phyloP scores from a whole-genome alignment of 2,113 vertebrate species.

The Isichthys henryi region DNA sequence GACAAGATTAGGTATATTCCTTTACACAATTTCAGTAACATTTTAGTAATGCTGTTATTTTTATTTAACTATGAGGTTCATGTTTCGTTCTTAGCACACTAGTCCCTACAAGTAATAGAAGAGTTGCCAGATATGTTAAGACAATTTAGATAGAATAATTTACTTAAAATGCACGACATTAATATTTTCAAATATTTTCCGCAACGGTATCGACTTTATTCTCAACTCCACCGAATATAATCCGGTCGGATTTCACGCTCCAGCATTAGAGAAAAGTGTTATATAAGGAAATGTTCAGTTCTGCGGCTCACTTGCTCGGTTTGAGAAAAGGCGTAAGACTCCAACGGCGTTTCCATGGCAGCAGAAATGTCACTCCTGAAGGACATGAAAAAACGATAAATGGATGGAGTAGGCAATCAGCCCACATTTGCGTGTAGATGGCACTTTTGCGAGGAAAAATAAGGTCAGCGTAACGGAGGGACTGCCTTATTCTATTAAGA shows the following conservation, averaged over 20 bases:
- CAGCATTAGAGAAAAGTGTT: background rate
- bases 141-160: background rate
- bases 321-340: background rate
- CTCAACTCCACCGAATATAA: background rate
- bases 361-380: slow-evolving; percentile 12
- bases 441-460: background rate
- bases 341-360: slow-evolving; percentile 16
- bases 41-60: background rate
- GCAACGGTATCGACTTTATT: background rate
- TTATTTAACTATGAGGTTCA: background rate
- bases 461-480: background rate
- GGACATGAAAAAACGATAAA: background rate
- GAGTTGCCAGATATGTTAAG: background rate
- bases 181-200: background rate
- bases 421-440: background rate
- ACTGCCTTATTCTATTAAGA: background rate
- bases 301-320: background rate
- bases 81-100: background rate
- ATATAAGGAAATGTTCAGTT: background rate
- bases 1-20: background rate
- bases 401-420: background rate
- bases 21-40: background rate
- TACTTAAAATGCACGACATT: background rate
- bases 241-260: background rate
- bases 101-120: background rate